Base-by-base conservation (phyloP, 2,888 invertebrate genomes). In the Galerucella pusilla region DNA sequence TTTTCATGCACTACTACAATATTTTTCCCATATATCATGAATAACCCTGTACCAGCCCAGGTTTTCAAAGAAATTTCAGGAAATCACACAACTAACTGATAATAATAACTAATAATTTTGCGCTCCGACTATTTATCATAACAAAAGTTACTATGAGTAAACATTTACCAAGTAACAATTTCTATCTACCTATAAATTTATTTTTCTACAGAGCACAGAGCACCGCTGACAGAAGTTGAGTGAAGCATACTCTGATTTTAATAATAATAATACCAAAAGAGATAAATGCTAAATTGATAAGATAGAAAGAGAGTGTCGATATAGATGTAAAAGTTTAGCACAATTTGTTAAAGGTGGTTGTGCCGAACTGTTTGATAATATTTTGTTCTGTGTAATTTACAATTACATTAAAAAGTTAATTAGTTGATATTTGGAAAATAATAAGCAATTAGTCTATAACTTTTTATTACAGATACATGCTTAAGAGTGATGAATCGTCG, bases 161-260 rank as follows among this genome's bases (percentile, higher is more conserved):
- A 20, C 20, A 20, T 20, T 20, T 1, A 20, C 20, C 1, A 28
- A 28, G 28, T 28, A 35, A 5, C 35, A 35, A 28, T 35, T 35
- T 35, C 35, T 5, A 35, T 35, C 35, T 35, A 35, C 35, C 35
- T 35, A 35, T 28, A 35, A 35, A 35, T 6, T 35, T 35, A 35
- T 46, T 46, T 46, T 46, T 46, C 46, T 46, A 46, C 46, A 46
- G 46, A 46, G 12, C 46, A 46, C 46, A 46, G 52, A n/a, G 14
- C 6, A 12, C 52, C 12, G n/a, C 14, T n/a, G n/a, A 52, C 52
- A 52, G 12, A 52, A n/a, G n/a, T 16, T n/a, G n/a, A n/a, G 16
- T 14, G 12, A 12, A 42, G 6, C 42, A 28, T 68, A 73, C 68
- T 69, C 46, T 16, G 14, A 35, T 63, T 63, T 7, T 63, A n/a